phyloP scores from a whole-genome alignment of 2,797 vertebrate species.

The Dicrostonyx torquatus region DNA sequence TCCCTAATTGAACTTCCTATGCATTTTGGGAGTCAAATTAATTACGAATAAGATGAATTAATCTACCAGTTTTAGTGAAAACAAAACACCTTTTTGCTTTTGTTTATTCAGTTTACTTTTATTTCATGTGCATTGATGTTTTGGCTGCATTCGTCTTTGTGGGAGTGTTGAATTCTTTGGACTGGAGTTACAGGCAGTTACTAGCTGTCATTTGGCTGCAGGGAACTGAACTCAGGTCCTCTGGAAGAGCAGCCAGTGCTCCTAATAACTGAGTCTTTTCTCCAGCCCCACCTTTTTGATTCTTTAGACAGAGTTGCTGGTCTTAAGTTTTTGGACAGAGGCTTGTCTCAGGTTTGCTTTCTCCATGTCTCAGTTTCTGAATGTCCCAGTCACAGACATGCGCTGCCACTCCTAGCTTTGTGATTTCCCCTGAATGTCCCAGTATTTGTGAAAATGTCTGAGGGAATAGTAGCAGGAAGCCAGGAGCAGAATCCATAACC shows the following conservation, averaged over 20 bases:
- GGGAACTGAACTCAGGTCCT: neutral
- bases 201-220: neutral
- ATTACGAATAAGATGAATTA: neutral
- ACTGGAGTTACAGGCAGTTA: neutral
- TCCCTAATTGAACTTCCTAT: neutral
- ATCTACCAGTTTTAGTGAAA: neutral
- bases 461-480: neutral
- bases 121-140: neutral
- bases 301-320: neutral
- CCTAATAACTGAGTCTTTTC: neutral
- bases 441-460: constrained; percentile 7
- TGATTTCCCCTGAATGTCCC: neutral
- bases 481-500: neutral
- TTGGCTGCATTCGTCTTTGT: neutral
- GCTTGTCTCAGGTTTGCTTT: neutral
- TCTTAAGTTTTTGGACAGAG: neutral
- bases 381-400: neutral
- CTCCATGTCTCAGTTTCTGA: neutral
- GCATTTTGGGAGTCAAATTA: neutral
- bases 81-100: neutral
- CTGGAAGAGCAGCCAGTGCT: neutral
- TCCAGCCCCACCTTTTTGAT: neutral
- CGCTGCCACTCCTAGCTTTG: neutral
- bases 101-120: neutral
- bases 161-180: neutral